Percentiles rank a stretch among this genome's conserved stretches.
Evolutionary conservation across 2,113 vertebrate species (phyloP).

Genomic region (Podarcis cretensis): DNA sequence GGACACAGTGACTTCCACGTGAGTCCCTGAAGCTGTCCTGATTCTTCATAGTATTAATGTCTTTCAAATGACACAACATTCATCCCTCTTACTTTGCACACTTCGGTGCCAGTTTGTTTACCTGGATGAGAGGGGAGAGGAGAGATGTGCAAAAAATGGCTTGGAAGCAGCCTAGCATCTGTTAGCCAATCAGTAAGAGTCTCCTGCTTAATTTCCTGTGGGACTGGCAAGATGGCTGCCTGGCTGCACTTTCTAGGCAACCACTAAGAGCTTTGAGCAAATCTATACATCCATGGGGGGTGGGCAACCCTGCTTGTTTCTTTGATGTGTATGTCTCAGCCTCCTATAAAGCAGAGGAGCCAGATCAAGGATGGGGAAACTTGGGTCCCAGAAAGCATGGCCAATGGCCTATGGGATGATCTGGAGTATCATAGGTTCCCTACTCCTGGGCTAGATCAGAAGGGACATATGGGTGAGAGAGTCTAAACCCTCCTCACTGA

Average conservation of each 20-base stretch:
- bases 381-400: too few species aligned
- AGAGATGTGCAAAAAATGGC: background rate
- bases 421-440: too few species aligned
- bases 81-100: background rate
- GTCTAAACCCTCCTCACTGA: background rate
- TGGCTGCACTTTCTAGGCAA: background rate
- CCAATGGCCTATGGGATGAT: too few species aligned
- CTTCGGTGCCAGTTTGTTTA: background rate
- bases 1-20: slow-evolving; percentile 11
- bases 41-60: background rate
- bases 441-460: background rate
- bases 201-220: background rate
- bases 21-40: background rate
- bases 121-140: background rate
- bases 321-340: background rate
- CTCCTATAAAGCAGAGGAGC: background rate
- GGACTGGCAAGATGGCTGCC: background rate
- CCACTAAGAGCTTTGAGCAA: background rate
- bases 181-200: background rate
- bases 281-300: background rate
- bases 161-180: background rate
- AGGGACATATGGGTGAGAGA: background rate
- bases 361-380: too few species aligned
- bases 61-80: background rate
- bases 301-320: background rate